These are phyloP conservation scores for Antheraea yamamai DNA, from an alignment of 2,888 invertebrate species.

Conservation along the genomic window DNA sequence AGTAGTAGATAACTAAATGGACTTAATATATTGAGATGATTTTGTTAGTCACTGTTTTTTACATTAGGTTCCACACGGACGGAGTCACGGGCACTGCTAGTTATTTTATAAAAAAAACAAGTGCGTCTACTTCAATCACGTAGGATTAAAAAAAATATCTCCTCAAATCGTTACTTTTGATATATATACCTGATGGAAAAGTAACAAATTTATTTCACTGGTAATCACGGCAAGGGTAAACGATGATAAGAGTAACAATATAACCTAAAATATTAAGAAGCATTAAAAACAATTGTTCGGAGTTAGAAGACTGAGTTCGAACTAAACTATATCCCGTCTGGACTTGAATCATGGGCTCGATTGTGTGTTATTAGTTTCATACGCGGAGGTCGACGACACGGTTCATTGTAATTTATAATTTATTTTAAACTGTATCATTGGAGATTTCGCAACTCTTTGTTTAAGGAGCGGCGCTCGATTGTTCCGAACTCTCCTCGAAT, in stretches of 20 bases:
- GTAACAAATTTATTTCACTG: neutral
- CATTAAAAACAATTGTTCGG: neutral
- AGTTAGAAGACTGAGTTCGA: neutral
- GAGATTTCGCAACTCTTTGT: slow-evolving; percentile 49
- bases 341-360: slow-evolving; percentile 29
- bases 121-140: too few species aligned
- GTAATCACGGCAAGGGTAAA: neutral
- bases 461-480: slow-evolving; percentile 30
- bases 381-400: slow-evolving; percentile 66
- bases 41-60: too few species aligned
- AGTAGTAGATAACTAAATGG: too few species aligned
- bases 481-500: slow-evolving; percentile 1
- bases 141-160: too few species aligned
- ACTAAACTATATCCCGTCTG: slow-evolving; percentile 9
- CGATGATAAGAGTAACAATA: neutral
- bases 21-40: too few species aligned
- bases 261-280: too few species aligned
- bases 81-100: too few species aligned
- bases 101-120: too few species aligned
- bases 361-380: slow-evolving; percentile 57
- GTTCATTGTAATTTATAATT: slow-evolving; percentile 77
- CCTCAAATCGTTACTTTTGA: too few species aligned
- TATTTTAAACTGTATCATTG: slow-evolving; percentile 72
- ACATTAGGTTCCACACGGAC: too few species aligned
- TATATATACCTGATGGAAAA: too few species aligned